phyloP scores from a whole-genome alignment of 2,113 vertebrate species.

The Ameiurus melas region DNA sequence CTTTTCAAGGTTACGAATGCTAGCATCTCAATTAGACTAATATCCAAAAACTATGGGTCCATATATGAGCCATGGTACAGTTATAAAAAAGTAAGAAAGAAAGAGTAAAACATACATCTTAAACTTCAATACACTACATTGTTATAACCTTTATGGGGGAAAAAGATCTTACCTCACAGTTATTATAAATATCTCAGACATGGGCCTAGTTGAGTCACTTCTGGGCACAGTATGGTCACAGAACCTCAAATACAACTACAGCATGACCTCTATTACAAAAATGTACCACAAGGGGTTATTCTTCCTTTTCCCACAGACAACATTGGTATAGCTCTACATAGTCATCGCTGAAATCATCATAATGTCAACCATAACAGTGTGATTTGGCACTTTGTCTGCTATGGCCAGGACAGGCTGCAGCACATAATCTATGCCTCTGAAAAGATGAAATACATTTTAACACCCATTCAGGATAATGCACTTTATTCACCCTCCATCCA shows the following conservation, averaged over 20 bases:
- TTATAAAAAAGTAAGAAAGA: too few species aligned
- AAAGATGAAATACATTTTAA: neutral
- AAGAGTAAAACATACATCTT: neutral
- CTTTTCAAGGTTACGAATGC: too few species aligned
- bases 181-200: neutral
- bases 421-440: neutral
- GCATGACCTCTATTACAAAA: neutral
- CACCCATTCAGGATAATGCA: neutral
- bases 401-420: neutral
- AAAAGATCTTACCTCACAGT: neutral
- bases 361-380: neutral
- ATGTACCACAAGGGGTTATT: neutral
- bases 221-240: neutral
- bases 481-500: neutral
- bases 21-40: too few species aligned
- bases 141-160: neutral
- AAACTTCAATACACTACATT: neutral
- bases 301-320: neutral
- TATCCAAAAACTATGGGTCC: neutral
- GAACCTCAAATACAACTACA: neutral
- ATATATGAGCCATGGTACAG: neutral
- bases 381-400: neutral
- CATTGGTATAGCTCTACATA: neutral
- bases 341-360: neutral
- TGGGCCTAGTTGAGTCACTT: neutral